Evolutionary conservation across 2,888 invertebrate genomes (phyloP).

Genomic region (Ectemnius continuus): DNA sequence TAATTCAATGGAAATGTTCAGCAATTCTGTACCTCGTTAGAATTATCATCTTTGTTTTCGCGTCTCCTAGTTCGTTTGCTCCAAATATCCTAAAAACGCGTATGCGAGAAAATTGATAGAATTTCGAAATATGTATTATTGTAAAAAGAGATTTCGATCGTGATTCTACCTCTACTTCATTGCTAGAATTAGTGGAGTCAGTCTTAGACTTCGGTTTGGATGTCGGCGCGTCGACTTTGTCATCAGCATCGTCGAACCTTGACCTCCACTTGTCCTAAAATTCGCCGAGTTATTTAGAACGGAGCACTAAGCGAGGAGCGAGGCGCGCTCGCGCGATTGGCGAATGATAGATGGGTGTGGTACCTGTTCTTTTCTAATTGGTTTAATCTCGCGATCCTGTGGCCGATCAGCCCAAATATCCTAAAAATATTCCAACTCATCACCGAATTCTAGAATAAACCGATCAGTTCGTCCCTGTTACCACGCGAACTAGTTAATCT

Average conservation of each 20-base stretch:
- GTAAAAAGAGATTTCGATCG: neutral
- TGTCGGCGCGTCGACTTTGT: neutral
- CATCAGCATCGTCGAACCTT: neutral
- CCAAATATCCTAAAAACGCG: slow-evolving; percentile 4
- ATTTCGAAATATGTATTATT: neutral
- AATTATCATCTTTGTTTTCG: neutral
- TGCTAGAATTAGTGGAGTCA: neutral
- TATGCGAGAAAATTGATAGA: slow-evolving; percentile 2
- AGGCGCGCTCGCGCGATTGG: too few species aligned
- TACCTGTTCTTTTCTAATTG: neutral
- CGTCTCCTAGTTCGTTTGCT: neutral
- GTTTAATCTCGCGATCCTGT: slow-evolving; percentile 15
- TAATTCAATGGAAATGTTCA: neutral
- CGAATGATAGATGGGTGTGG: neutral
- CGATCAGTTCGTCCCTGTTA: neutral
- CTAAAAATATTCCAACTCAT: neutral
- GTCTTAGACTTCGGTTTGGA: neutral
- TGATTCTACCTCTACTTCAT: slow-evolving; percentile 1
- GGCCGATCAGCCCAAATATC: slow-evolving; percentile 9
- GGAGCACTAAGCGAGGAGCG: too few species aligned
- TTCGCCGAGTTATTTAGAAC: slow-evolving; percentile 1
- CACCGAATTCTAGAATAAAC: neutral
- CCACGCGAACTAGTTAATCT: neutral
- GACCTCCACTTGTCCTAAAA: slow-evolving; percentile 2
- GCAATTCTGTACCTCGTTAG: neutral